These are phyloP conservation scores for Cylloceria caligata DNA, from an alignment of 2,888 invertebrate species.

Conservation along the genomic window DNA sequence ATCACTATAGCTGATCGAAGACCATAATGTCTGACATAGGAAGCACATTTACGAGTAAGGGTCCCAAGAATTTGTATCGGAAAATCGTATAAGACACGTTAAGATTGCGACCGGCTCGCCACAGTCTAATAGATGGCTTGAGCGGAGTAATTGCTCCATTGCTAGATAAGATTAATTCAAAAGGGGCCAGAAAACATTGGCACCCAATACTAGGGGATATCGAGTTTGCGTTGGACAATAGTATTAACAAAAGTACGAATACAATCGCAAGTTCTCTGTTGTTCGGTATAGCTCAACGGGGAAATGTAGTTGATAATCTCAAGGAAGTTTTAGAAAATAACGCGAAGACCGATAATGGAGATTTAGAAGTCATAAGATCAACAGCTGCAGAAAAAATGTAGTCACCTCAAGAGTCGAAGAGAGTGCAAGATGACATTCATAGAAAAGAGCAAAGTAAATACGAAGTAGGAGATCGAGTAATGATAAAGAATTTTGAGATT, in stretches of 20 bases:
- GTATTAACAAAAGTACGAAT: constrained; percentile 72
- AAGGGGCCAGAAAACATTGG: too few species aligned
- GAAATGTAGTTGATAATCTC: constrained; percentile 66
- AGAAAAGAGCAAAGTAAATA: constrained; percentile 43
- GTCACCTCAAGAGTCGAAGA: constrained; percentile 26
- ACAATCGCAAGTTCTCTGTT: constrained; percentile 73
- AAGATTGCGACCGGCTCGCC: constrained; percentile 73
- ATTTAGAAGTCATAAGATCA: constrained; percentile 13
- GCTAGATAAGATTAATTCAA: constrained; percentile 71
- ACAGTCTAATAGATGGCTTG: constrained; percentile 74
- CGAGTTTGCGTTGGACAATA: constrained; percentile 70
- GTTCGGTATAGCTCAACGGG: constrained; percentile 75
- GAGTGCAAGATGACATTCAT: constrained; percentile 19
- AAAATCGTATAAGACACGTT: constrained; percentile 69
- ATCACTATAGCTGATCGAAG: constrained; percentile 52
- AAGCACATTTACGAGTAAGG: constrained; percentile 55
- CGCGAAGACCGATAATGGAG: background rate
- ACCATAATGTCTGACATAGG: constrained; percentile 54
- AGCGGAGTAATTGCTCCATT: constrained; percentile 70
- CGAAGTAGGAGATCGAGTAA: constrained; percentile 44
- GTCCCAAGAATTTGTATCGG: constrained; percentile 60
- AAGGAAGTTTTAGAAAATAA: constrained; percentile 40
- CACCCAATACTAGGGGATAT: too few species aligned
- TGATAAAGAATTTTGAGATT: constrained; percentile 43
- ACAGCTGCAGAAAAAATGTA: constrained; percentile 33